Conservation (phyloP, 2,888 invertebrate species). For the Liodrosophila aerea region DNA sequence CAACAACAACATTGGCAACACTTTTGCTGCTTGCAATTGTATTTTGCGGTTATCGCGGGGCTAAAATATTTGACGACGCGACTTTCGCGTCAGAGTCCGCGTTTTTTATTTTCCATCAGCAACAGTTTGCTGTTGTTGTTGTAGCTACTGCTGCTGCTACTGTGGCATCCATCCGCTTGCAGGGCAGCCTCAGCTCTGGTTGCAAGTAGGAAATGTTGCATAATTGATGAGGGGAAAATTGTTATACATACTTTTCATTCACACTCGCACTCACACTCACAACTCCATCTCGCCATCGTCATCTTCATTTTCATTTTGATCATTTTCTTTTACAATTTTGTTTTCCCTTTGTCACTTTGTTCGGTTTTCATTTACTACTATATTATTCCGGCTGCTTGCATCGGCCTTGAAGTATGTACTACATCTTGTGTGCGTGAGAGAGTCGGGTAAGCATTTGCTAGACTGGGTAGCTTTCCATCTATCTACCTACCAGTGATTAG, state of each 20-base stretch:
- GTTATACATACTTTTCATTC: constrained; percentile 46
- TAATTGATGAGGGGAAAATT: constrained; percentile 74
- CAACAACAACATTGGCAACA: constrained; percentile 40
- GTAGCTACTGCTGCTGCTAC: constrained; percentile 8
- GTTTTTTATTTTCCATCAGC: constrained; percentile 39
- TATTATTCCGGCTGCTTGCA: too few species aligned
- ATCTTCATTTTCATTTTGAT: constrained; percentile 26
- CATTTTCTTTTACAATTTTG: neutral
- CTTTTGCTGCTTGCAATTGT: constrained; percentile 48
- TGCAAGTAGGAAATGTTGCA: constrained; percentile 72
- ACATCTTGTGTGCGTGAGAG: too few species aligned
- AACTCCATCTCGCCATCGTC: constrained; percentile 7
- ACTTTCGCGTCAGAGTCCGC: constrained; percentile 55
- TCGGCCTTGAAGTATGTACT: too few species aligned
- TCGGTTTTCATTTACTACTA: too few species aligned
- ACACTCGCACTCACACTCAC: neutral
- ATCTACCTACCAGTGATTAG: too few species aligned
- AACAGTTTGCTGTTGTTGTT: neutral
- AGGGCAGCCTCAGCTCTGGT: constrained; percentile 39
- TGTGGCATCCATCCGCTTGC: constrained; percentile 47
- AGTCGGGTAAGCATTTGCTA: too few species aligned
- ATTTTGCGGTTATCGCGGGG: constrained; percentile 42
- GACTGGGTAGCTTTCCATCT: too few species aligned
- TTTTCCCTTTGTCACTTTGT: neutral
- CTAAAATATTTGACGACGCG: constrained; percentile 11